A percentile compares a stretch with the other conserved stretches of the same genome.
These are phyloP conservation scores for Nemurella pictetii DNA, from an alignment of 2,888 invertebrate species.

Conservation along the genomic window DNA sequence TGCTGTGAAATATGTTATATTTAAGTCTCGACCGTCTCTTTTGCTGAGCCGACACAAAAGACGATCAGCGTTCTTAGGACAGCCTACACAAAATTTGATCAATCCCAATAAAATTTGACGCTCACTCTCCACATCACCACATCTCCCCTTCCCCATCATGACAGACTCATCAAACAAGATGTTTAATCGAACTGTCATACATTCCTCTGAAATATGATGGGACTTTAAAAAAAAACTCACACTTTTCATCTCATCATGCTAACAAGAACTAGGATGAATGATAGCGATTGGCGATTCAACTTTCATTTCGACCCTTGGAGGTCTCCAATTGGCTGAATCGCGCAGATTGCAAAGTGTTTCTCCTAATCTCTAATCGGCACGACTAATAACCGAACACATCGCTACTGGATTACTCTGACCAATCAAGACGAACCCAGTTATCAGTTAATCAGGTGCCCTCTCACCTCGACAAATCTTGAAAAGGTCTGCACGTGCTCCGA, in stretches of 20 bases:
- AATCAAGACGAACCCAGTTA: neutral
- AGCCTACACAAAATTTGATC: neutral
- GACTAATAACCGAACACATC: neutral
- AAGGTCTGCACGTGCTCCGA: neutral
- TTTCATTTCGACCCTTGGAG: neutral
- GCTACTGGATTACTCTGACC: neutral
- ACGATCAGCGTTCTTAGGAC: neutral
- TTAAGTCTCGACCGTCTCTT: too few relatives aligned
- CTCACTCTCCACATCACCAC: neutral
- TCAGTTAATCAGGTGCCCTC: neutral
- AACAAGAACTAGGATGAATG: neutral
- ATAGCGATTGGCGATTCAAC: neutral
- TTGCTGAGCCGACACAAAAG: too few relatives aligned
- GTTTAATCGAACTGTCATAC: neutral
- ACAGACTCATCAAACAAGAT: neutral
- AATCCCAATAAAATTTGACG: neutral
- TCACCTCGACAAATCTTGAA: neutral
- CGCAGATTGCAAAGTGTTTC: neutral
- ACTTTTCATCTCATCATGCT: neutral
- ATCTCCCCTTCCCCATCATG: neutral
- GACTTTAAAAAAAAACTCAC: neutral
- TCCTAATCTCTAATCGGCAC: neutral
- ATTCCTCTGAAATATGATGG: neutral
- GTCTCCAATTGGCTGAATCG: neutral
- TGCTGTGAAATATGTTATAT: neutral